These are phyloP conservation scores for Spinibarbus caldwelli DNA, from an alignment of 2,797 vertebrate genomes.

Conservation along the genomic window DNA sequence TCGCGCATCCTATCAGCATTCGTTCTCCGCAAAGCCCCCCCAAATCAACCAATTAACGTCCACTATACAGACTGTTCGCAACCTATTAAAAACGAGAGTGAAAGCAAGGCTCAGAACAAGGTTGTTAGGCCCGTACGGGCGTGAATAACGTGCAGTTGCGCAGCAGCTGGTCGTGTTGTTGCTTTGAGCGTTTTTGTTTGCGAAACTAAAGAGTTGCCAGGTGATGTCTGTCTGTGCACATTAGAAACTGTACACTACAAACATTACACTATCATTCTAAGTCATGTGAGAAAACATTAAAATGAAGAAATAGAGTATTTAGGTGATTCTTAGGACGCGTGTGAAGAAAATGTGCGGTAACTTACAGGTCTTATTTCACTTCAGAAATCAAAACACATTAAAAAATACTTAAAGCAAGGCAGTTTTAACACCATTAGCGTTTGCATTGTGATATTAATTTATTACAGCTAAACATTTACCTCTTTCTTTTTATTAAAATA, in stretches of 20 bases:
- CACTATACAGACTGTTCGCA: neutral
- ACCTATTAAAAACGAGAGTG: constrained; percentile 12
- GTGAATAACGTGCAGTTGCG: neutral
- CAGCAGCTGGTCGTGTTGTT: neutral
- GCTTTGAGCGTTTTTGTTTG: neutral
- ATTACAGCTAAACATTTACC: neutral
- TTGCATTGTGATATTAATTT: neutral
- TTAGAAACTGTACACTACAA: neutral
- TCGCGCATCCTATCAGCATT: constrained; percentile 57
- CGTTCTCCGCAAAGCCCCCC: accelerated
- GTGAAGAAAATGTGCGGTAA: neutral
- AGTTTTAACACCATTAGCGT: neutral
- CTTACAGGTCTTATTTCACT: neutral
- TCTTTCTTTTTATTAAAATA: neutral
- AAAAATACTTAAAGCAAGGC: too few species aligned
- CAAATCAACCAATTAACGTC: constrained; percentile 54
- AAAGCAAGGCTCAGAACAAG: constrained; percentile 22
- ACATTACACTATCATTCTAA: neutral
- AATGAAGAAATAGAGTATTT: too few species aligned
- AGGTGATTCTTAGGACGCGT: neutral
- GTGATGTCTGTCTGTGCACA: neutral
- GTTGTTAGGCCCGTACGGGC: constrained; percentile 42
- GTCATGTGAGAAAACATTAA: neutral
- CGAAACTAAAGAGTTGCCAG: neutral
- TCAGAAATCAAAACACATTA: neutral